A percentile compares a stretch with the other conserved stretches of the same genome.
These are phyloP conservation scores for Phyllopteryx taeniolatus DNA, from an alignment of 2,113 vertebrate species.

Conservation along the genomic window DNA sequence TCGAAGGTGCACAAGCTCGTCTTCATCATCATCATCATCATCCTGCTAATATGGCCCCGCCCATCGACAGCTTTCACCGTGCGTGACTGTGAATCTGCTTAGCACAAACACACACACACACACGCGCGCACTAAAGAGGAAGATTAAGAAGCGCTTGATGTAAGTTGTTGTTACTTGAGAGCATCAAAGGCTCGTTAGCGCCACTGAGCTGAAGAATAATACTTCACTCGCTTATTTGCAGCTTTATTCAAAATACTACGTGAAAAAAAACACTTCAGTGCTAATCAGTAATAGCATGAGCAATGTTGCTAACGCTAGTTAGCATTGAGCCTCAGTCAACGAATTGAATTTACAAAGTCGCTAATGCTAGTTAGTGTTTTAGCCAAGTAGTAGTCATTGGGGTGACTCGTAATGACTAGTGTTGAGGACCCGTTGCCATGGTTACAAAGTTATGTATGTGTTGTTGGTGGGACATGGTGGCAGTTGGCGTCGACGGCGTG, in stretches of 20 bases:
- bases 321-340: not conserved
- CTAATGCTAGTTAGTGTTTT: not conserved
- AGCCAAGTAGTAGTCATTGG: not conserved
- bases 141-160: not conserved
- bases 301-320: too few species aligned
- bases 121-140: too few species aligned
- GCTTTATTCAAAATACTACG: not conserved
- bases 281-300: not conserved
- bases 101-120: not conserved
- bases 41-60: too few species aligned
- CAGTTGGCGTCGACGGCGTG: not conserved
- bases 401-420: not conserved
- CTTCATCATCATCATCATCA: not conserved
- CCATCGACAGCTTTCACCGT: not conserved
- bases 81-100: not conserved
- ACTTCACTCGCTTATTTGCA: not conserved
- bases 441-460: not conserved
- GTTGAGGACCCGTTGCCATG: not conserved
- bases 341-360: not conserved
- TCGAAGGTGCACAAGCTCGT: not conserved
- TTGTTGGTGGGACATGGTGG: not conserved
- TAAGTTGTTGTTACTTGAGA: not conserved
- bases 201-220: not conserved
- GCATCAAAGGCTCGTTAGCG: constrained; percentile 2
- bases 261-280: not conserved